Conservation (phyloP, 2,797 vertebrate species). For the Sebastes matsubarae region DNA sequence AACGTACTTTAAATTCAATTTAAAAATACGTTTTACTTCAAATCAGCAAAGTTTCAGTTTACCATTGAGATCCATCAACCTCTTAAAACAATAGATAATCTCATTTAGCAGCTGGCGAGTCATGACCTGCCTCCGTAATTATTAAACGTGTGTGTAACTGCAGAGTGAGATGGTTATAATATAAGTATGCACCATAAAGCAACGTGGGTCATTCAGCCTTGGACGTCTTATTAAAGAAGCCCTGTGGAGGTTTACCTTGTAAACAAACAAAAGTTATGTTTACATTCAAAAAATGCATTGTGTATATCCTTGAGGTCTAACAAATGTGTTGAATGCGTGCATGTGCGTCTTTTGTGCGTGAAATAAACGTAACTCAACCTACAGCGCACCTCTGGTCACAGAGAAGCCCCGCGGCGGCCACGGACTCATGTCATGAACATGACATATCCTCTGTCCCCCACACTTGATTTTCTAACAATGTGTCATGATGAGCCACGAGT, state of each 20-base stretch:
- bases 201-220: background rate
- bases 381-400: too few relatives aligned
- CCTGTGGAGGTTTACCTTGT: background rate
- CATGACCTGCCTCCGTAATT: background rate
- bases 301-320: background rate
- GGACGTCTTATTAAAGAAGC: background rate
- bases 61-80: background rate
- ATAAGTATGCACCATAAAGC: background rate
- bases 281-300: background rate
- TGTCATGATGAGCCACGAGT: too few relatives aligned
- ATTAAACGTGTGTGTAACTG: background rate
- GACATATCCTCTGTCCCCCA: too few relatives aligned
- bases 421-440: too few relatives aligned
- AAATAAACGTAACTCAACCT: background rate
- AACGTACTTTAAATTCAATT: background rate
- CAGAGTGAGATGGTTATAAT: background rate
- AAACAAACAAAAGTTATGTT: background rate
- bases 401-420: too few relatives aligned
- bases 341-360: background rate
- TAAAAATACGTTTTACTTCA: background rate
- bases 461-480: too few relatives aligned
- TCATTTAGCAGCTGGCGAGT: background rate
- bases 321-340: background rate
- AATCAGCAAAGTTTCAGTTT: background rate
- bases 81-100: background rate